These are phyloP conservation scores for Molossus molossus DNA, from an alignment of 2,797 vertebrate genomes.

Conservation along the genomic window DNA sequence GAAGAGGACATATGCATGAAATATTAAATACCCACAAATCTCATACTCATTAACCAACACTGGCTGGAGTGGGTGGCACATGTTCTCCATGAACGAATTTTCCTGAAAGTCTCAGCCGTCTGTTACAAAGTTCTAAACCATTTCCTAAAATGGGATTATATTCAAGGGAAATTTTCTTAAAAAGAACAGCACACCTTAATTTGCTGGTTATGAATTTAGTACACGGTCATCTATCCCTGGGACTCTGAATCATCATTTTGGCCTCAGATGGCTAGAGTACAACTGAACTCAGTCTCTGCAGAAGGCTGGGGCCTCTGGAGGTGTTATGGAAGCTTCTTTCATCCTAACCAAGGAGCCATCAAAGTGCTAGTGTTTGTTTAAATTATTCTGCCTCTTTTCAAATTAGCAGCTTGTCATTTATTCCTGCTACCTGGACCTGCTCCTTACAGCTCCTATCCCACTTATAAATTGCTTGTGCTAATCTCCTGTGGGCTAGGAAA, in stretches of 20 bases:
- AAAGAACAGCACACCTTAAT: not conserved
- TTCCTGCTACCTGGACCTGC: constrained; percentile 14
- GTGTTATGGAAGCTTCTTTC: not conserved
- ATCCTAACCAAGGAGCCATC: not conserved
- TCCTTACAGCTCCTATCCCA: not conserved
- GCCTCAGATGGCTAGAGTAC: not conserved
- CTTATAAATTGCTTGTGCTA: constrained; percentile 66
- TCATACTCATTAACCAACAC: constrained; percentile 30
- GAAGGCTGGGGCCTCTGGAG: not conserved
- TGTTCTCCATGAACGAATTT: not conserved
- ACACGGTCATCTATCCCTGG: not conserved
- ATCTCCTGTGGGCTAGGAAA: constrained; percentile 48
- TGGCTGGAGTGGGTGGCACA: not conserved
- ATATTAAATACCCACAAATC: not conserved
- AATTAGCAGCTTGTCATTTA: constrained; percentile 60
- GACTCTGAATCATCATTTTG: not conserved
- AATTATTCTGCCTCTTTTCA: constrained; percentile 59
- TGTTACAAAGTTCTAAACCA: not conserved
- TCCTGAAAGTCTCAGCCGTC: not conserved
- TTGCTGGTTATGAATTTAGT: not conserved
- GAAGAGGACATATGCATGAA: not conserved
- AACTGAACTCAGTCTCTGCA: not conserved
- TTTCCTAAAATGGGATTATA: constrained; percentile 9
- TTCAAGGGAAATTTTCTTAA: not conserved
- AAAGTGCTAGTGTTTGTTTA: constrained; percentile 34